These are phyloP conservation scores for Hypotaenidia philippensis DNA, from an alignment of 2,797 vertebrate species.

Conservation along the genomic window DNA sequence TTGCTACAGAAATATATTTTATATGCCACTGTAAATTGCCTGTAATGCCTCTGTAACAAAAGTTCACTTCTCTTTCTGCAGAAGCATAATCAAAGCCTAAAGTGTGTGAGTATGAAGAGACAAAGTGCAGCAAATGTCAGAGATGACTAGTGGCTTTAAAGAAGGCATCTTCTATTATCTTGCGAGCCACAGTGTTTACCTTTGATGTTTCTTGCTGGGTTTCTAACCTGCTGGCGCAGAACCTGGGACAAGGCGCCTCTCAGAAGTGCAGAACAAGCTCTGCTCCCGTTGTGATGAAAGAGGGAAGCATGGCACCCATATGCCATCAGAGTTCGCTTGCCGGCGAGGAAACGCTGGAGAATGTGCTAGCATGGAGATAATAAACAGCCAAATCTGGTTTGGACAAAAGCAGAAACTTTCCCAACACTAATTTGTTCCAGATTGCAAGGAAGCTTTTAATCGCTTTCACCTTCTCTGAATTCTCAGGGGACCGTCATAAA, in stretches of 20 bases:
- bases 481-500: not conserved
- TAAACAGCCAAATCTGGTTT: not conserved
- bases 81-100: not conserved
- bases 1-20: not conserved
- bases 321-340: not conserved
- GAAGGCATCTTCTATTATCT: not conserved
- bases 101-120: not conserved
- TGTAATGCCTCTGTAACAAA: not conserved
- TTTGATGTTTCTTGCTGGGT: not conserved
- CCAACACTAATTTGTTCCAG: not conserved
- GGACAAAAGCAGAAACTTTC: not conserved
- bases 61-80: not conserved
- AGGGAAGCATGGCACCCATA: not conserved
- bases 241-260: not conserved
- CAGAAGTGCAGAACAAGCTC: not conserved
- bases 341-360: not conserved
- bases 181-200: not conserved
- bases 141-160: not conserved
- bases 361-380: not conserved
- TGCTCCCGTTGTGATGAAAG: not conserved
- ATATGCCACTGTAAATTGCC: not conserved
- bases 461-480: not conserved
- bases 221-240: not conserved
- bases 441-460: not conserved
- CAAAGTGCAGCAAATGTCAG: not conserved